Conservation (phyloP, 2,888 invertebrate species). For the Eustalomyia histrio region DNA sequence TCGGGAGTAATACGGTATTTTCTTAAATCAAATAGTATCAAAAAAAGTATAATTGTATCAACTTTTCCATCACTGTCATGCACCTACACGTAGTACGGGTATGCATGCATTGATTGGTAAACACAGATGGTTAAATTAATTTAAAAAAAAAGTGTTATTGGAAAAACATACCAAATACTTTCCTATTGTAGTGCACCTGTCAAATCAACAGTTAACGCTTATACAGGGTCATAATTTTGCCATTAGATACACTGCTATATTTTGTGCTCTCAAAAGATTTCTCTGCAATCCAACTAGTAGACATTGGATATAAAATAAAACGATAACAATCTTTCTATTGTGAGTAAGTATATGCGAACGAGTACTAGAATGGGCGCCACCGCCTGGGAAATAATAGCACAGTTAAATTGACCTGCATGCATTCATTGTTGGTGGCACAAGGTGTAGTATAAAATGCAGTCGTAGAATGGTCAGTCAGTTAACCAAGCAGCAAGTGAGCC, state of each 20-base stretch:
- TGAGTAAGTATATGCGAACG: slow-evolving; percentile 20
- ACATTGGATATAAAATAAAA: slow-evolving; percentile 17
- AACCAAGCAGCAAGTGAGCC: background rate
- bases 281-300: slow-evolving; percentile 26
- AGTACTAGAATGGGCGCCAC: slow-evolving; percentile 38
- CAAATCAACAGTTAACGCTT: slow-evolving; percentile 62
- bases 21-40: too few relatives aligned
- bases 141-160: slow-evolving; percentile 36
- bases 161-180: slow-evolving; percentile 15
- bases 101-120: slow-evolving; percentile 18
- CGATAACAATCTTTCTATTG: slow-evolving; percentile 42
- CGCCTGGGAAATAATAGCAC: slow-evolving; percentile 53
- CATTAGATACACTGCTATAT: slow-evolving; percentile 23
- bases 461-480: slow-evolving; percentile 4
- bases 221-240: slow-evolving; percentile 60
- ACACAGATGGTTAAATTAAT: slow-evolving; percentile 8
- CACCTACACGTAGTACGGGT: slow-evolving; percentile 7
- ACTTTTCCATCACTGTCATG: too few relatives aligned
- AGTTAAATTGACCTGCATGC: slow-evolving; percentile 48
- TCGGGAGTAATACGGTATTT: too few relatives aligned
- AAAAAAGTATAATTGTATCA: too few relatives aligned
- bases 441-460: slow-evolving; percentile 10
- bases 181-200: slow-evolving; percentile 56
- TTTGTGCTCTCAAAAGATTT: slow-evolving; percentile 44
- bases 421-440: slow-evolving; percentile 56